Conservation (phyloP, 2,113 vertebrate species). For the Protobothrops flavoviridis region DNA sequence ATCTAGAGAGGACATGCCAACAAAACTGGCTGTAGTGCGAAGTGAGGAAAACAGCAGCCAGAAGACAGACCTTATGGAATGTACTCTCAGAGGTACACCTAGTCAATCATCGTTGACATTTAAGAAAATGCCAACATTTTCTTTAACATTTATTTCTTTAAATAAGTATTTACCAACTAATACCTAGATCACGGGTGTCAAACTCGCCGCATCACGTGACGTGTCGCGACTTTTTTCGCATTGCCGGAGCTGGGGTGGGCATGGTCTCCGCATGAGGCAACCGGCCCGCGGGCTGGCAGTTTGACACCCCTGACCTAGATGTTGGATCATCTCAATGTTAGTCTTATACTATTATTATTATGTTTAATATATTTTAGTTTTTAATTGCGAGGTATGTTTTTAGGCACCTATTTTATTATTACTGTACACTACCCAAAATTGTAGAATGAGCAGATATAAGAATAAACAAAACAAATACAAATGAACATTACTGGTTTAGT, state of each 20-base stretch:
- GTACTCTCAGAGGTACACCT: not conserved
- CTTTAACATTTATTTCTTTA: not conserved
- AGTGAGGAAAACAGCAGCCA: not conserved
- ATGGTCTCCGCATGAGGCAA: too few species aligned
- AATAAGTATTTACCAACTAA: not conserved
- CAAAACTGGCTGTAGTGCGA: not conserved
- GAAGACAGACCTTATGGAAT: not conserved
- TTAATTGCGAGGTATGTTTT: not conserved
- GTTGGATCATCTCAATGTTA: not conserved
- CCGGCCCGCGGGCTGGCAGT: too few species aligned
- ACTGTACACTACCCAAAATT: not conserved
- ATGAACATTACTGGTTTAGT: constrained; percentile 40
- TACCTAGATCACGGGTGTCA: not conserved
- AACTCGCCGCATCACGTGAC: too few species aligned
- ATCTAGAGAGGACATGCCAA: not conserved
- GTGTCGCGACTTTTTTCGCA: too few species aligned
- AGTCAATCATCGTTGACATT: not conserved
- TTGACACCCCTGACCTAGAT: not conserved
- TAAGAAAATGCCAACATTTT: not conserved
- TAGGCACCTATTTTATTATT: not conserved
- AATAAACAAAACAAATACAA: not conserved
- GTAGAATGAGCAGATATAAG: not conserved
- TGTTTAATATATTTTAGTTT: not conserved
- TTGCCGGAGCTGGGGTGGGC: too few species aligned
- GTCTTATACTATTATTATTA: not conserved